Evolutionary conservation across 2,888 invertebrate genomes (phyloP).

Genomic region (Agrypnus murinus): DNA sequence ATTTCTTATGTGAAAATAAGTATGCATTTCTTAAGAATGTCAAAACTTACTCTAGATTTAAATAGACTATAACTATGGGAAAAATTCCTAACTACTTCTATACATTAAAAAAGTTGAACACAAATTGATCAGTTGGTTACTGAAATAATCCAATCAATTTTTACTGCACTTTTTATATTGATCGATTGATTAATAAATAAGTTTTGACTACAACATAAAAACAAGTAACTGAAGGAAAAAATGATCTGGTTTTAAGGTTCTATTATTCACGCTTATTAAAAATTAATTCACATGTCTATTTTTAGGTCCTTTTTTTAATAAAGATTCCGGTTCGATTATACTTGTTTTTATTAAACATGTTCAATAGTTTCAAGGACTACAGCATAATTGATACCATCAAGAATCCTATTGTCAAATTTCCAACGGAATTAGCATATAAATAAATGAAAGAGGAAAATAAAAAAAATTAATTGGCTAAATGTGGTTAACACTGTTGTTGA

Average conservation of each 20-base stretch:
- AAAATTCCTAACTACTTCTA: too few relatives aligned
- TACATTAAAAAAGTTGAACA: too few relatives aligned
- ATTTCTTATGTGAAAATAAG: too few relatives aligned
- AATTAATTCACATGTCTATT: constrained; percentile 24
- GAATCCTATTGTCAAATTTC: background rate
- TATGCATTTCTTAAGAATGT: too few relatives aligned
- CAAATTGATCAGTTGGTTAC: too few relatives aligned
- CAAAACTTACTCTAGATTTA: too few relatives aligned
- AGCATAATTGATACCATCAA: background rate
- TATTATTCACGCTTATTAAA: constrained; percentile 11
- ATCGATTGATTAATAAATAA: too few relatives aligned
- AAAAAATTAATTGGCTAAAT: constrained; percentile 1
- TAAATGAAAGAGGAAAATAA: background rate
- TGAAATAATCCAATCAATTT: too few relatives aligned
- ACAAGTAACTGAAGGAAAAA: background rate
- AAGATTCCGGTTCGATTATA: constrained; percentile 3
- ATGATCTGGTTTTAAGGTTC: constrained; percentile 3
- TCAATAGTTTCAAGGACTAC: constrained; percentile 3
- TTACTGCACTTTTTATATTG: too few relatives aligned
- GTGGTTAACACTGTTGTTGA: constrained; percentile 18
- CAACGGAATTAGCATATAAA: constrained; percentile 3
- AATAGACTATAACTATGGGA: too few relatives aligned
- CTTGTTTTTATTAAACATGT: background rate
- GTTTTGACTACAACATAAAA: too few relatives aligned
- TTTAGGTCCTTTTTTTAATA: background rate